Evolutionary conservation across 2,888 invertebrate species (phyloP), one percentile per base, ranked within the genome.

Genomic region (Gymnosoma rotundatum): DNA sequence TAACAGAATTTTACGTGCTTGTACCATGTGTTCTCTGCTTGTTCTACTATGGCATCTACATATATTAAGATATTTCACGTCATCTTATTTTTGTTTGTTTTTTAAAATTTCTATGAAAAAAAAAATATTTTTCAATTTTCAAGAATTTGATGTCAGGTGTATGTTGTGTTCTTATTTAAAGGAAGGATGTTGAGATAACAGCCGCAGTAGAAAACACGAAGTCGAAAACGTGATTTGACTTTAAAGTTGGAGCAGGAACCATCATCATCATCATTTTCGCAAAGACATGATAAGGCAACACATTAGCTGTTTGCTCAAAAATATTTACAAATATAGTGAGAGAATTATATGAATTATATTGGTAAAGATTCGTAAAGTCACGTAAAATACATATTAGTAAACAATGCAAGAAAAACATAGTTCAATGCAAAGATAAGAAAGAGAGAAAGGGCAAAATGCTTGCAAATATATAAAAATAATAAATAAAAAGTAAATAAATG

Each of bases 1-100:
- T 86, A 86, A 86, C 87, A 87, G 83, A 85, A 85, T 85, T 86
- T 82, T 84, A 78, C 72, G 73, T 74, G 85, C 81, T 86, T 80
- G 74, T 80, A 79, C 75, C 75, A 75, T 73, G 73, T 82, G 75
- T 79, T 60, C 58, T 45, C 14, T 66, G 36, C 60, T 69, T 70
- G 69, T 73, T 56, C 74, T 78, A 42, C 8, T 45, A 60, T 58
- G 2, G 10, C 32, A 58, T 64, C 14, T 48, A 66, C n/a, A 60
- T 66, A 50, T 42, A 52, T 0, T 38, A 56, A 48, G 7, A 25
- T 42, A 38, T n/a, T 48, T 45, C 54, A 61, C 58, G 66, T 78
- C 63, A 42, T 73, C 67, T 83, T 63, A 61, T 60, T 78, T 76
- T 78, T 48, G 60, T 48, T 54, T 78, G 70, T 48, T 78, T 60